phyloP scores from a whole-genome alignment of 2,113 vertebrate genomes.

The Pelecanoides urinatrix region DNA sequence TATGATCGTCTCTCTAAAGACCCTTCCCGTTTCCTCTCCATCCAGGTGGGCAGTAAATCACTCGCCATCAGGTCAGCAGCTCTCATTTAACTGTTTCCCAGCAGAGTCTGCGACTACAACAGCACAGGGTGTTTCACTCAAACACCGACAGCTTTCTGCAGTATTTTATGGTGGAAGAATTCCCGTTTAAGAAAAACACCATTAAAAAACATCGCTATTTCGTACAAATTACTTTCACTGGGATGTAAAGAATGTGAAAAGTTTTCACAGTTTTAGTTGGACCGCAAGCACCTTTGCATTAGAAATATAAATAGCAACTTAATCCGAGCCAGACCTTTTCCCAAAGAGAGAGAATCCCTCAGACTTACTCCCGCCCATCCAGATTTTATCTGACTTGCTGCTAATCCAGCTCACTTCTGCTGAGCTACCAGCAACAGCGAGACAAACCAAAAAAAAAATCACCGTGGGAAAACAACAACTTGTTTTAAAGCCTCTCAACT shows the following conservation, averaged over 20 bases:
- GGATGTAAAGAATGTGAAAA: neutral
- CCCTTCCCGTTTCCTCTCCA: neutral
- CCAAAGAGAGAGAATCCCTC: neutral
- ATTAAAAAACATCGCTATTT: neutral
- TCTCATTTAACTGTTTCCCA: neutral
- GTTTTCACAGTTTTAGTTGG: neutral
- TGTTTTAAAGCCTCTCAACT: neutral
- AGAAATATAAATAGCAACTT: neutral
- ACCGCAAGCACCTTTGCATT: neutral
- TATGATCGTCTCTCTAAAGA: neutral
- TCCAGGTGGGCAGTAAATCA: neutral
- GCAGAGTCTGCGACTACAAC: rapidly evolving
- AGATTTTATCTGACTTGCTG: neutral
- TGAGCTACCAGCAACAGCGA: neutral
- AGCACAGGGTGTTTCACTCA: neutral
- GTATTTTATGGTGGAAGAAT: neutral
- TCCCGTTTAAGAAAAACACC: neutral
- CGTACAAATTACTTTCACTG: neutral
- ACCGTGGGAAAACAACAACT: neutral
- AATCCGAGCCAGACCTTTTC: neutral
- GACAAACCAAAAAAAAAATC: neutral
- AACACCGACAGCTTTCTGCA: rapidly evolving
- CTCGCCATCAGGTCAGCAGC: neutral
- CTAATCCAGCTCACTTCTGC: neutral
- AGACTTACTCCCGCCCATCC: neutral